phyloP scores from a whole-genome alignment of 2,113 vertebrate species.

The Sterna hirundo region DNA sequence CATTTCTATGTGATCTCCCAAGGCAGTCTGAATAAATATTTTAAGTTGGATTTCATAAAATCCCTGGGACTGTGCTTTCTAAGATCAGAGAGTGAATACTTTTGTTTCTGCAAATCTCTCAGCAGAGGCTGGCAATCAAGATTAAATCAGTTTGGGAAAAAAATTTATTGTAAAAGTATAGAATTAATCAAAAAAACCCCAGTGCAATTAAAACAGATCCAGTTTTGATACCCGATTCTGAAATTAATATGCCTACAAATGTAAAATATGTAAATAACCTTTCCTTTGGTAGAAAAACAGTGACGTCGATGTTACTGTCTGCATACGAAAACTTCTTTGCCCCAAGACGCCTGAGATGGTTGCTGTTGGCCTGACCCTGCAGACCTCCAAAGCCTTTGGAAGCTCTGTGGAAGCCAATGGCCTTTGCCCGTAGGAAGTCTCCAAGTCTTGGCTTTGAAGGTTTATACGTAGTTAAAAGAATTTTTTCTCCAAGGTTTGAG shows the following conservation, averaged over 20 bases:
- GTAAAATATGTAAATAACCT: neutral
- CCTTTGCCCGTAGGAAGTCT: neutral
- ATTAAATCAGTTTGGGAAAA: neutral
- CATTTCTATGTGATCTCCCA: neutral
- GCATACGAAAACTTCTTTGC: neutral
- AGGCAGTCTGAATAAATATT: neutral
- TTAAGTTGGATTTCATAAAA: neutral
- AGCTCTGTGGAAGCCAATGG: neutral
- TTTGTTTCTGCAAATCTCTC: neutral
- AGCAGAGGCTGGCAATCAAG: neutral
- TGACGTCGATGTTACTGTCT: neutral
- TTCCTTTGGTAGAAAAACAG: neutral
- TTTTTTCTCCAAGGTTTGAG: neutral
- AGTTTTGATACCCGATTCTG: neutral
- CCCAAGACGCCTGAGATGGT: neutral
- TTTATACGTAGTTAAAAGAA: neutral
- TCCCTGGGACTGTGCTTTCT: neutral
- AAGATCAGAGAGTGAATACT: neutral
- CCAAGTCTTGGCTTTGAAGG: neutral
- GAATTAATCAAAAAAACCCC: fast-evolving
- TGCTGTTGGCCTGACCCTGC: neutral
- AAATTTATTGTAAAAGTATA: neutral
- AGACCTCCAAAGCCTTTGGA: neutral
- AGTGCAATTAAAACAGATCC: neutral
- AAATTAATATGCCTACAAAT: neutral